These are phyloP conservation scores for Sceloporus undulatus DNA, from an alignment of 2,113 vertebrate species.

Conservation along the genomic window DNA sequence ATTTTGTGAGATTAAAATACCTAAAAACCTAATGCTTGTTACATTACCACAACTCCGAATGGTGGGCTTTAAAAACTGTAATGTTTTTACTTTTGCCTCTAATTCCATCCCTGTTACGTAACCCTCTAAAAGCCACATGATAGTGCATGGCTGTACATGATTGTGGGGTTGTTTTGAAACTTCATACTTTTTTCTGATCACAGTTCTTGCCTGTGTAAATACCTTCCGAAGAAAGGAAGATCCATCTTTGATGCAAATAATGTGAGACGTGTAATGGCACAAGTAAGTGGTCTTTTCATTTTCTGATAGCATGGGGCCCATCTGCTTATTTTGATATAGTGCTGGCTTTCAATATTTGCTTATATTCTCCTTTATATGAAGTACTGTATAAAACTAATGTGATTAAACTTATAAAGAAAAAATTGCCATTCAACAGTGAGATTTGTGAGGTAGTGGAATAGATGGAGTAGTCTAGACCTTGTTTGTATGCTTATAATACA, in stretches of 20 bases:
- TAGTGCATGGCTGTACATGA: neutral
- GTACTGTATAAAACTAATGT: neutral
- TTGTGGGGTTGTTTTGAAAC: constrained; percentile 28
- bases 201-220: constrained; percentile 95
- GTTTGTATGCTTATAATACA: neutral
- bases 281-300: constrained; percentile 83
- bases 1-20: neutral
- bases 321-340: constrained; percentile 33
- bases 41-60: neutral
- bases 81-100: neutral
- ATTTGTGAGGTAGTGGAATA: neutral
- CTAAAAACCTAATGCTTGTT: neutral
- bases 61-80: neutral
- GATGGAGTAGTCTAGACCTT: too few relatives aligned
- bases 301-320: constrained; percentile 2
- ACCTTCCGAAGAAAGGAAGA: constrained; percentile 92
- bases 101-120: neutral
- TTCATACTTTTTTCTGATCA: constrained; percentile 62
- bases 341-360: neutral
- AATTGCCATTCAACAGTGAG: neutral
- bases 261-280: constrained; percentile 93
- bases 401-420: neutral
- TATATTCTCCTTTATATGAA: neutral
- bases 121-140: constrained; percentile 9
- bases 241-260: constrained; percentile 91